These are phyloP conservation scores for Stratiomys singularior DNA, from an alignment of 2,888 invertebrate species.

Conservation along the genomic window DNA sequence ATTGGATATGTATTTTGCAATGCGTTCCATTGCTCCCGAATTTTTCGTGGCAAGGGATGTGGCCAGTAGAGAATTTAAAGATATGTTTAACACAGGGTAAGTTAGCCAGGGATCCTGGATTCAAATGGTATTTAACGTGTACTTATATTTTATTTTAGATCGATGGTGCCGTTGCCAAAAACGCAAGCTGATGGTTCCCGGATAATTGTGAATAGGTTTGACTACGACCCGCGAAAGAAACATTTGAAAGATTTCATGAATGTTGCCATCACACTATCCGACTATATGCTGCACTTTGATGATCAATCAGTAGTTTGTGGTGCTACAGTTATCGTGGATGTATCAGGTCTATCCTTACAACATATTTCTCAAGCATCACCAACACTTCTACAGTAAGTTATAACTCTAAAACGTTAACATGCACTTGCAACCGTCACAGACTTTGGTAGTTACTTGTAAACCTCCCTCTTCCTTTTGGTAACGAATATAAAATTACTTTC, in stretches of 20 bases:
- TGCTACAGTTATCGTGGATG: conserved; percentile 67
- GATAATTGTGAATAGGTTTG: conserved; percentile 63
- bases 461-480: too few relatives aligned
- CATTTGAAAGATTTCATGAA: conserved; percentile 61
- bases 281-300: conserved; percentile 68
- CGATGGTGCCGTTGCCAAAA: conserved; percentile 64
- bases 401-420: neutral
- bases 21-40: conserved; percentile 69
- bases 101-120: neutral
- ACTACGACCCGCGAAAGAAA: conserved; percentile 63
- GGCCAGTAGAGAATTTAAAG: conserved; percentile 56
- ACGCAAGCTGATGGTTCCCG: conserved; percentile 61
- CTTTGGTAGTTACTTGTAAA: too few relatives aligned
- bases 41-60: conserved; percentile 65
- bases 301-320: conserved; percentile 68
- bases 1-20: conserved; percentile 70
- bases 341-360: conserved; percentile 66
- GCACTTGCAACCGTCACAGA: too few relatives aligned
- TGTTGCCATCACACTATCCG: conserved; percentile 57
- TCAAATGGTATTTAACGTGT: too few relatives aligned
- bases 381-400: conserved; percentile 66
- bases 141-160: conserved; percentile 60
- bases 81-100: conserved; percentile 62
- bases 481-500: too few relatives aligned
- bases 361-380: conserved; percentile 69